Conservation (phyloP, 2,888 invertebrate genomes). For the Cenopis cana region DNA sequence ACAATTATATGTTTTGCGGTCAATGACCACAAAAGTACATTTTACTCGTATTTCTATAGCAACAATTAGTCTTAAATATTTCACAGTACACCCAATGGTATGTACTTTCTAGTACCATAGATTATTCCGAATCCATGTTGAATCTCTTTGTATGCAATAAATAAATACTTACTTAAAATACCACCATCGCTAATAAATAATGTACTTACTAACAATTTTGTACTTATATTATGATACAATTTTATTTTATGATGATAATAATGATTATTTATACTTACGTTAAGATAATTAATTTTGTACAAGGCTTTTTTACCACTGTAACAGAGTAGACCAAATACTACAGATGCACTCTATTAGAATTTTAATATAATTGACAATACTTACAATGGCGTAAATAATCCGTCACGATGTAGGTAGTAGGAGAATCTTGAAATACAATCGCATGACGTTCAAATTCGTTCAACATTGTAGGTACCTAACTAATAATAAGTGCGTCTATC, state of each 20-base stretch:
- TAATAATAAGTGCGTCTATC: background rate
- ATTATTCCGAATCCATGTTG: conserved; percentile 16
- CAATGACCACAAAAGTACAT: no score
- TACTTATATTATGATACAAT: conserved; percentile 21
- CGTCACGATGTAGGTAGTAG: background rate
- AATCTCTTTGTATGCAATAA: conserved; percentile 28
- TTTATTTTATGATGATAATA: no score
- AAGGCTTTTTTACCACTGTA: background rate
- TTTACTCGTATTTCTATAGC: no score
- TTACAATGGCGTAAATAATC: background rate
- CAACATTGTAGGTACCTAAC: no score
- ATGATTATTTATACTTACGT: no score
- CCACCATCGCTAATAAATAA: background rate
- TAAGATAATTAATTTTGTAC: conserved; percentile 2
- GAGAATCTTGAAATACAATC: background rate
- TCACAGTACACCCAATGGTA: background rate
- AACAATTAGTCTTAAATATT: background rate
- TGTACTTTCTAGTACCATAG: no score
- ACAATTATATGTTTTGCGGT: no score
- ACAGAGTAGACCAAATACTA: no score
- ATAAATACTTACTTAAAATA: background rate
- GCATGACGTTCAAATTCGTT: background rate
- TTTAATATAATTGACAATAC: background rate
- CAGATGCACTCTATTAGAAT: background rate
- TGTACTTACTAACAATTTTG: conserved; percentile 32